phyloP scores from a whole-genome alignment of 2,113 vertebrate genomes.

The Rhegmatorhina hoffmannsi region DNA sequence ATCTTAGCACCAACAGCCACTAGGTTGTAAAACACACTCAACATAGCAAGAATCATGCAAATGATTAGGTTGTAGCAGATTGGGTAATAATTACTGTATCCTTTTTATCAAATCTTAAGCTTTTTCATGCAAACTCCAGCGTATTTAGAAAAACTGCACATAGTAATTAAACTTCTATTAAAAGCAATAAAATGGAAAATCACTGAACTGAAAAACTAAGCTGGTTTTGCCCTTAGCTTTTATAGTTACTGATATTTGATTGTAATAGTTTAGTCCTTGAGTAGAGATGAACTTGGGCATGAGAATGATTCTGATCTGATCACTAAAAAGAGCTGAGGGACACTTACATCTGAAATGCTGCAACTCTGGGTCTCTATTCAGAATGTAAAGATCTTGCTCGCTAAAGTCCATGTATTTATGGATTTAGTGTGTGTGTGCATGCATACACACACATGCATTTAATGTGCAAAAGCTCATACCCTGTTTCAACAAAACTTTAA shows the following conservation, averaged over 20 bases:
- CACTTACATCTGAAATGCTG: not conserved
- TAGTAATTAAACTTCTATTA: conserved; percentile 18
- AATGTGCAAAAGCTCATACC: not conserved
- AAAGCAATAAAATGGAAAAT: conserved; percentile 55
- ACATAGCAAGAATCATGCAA: conserved; percentile 67
- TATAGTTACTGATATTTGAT: not conserved
- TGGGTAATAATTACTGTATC: conserved; percentile 7
- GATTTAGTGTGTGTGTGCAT: not conserved
- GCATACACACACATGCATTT: not conserved
- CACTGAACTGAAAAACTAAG: conserved; percentile 37
- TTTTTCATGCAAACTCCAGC: conserved; percentile 77
- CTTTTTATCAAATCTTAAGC: conserved; percentile 43
- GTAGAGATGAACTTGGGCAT: not conserved
- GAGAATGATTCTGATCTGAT: not conserved
- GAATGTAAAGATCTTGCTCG: not conserved
- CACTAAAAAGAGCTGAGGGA: not conserved
- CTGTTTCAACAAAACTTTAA: not conserved
- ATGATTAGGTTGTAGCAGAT: conserved; percentile 26
- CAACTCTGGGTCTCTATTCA: not conserved
- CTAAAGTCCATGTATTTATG: not conserved
- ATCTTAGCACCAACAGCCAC: conserved; percentile 39
- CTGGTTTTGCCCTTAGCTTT: conserved; percentile 1
- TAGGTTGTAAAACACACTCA: conserved; percentile 65
- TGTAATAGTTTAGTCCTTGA: not conserved
- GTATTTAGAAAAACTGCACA: conserved; percentile 53